phyloP scores from a whole-genome alignment of 2,888 invertebrate species.

The Chalcis sispes region DNA sequence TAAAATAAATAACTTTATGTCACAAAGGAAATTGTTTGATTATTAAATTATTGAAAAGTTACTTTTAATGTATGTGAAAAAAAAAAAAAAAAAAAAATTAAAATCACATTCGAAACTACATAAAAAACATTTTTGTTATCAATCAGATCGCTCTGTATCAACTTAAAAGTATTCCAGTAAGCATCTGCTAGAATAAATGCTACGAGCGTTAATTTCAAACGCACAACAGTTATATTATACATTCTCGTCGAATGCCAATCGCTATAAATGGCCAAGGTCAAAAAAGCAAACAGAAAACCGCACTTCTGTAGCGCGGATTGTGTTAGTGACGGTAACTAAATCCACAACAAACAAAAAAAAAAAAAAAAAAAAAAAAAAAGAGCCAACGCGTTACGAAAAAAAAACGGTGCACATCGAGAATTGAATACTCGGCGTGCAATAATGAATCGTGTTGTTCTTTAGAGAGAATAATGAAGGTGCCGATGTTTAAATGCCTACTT shows the following conservation, averaged over 20 bases:
- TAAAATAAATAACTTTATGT: no score
- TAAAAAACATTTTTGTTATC: no score
- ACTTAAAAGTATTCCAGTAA: slow-evolving; percentile 32
- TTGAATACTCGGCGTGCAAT: slow-evolving; percentile 19
- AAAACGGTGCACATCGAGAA: slow-evolving; percentile 7
- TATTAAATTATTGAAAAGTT: no score
- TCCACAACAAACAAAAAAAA: slow-evolving; percentile 8
- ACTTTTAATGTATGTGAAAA: no score
- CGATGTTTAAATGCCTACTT: slow-evolving; percentile 46
- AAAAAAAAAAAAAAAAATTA: no score
- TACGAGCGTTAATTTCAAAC: slow-evolving; percentile 45
- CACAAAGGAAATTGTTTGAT: no score
- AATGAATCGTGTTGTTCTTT: slow-evolving; percentile 43
- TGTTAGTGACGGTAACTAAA: not conserved
- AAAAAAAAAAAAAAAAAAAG: slow-evolving; percentile 23
- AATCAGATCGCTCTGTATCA: no score
- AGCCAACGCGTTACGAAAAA: slow-evolving; percentile 34
- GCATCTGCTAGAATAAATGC: slow-evolving; percentile 27
- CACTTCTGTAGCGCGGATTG: slow-evolving; percentile 26
- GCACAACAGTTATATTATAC: slow-evolving; percentile 38
- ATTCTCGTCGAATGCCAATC: slow-evolving; percentile 49
- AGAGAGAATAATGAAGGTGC: slow-evolving; percentile 45
- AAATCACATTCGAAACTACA: no score
- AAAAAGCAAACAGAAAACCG: slow-evolving; percentile 48
- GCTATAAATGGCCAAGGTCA: slow-evolving; percentile 52